phyloP scores from a whole-genome alignment of 2,113 vertebrate species.

The Pterocles gutturalis region DNA sequence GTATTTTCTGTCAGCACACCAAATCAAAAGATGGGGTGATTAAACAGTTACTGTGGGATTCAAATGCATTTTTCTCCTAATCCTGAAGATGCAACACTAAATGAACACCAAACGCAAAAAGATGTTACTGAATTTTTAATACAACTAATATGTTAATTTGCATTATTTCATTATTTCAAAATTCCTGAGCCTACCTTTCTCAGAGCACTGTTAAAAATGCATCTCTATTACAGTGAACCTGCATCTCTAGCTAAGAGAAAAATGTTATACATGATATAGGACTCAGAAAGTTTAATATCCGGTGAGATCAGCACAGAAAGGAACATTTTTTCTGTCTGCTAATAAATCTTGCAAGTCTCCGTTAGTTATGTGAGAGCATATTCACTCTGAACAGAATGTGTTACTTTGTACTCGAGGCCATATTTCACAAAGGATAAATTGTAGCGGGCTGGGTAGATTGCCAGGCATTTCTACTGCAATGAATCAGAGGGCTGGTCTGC shows the following conservation, averaged over 20 bases:
- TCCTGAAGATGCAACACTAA: neutral
- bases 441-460: neutral
- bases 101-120: neutral
- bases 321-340: neutral
- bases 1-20: neutral
- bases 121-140: neutral
- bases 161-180: neutral
- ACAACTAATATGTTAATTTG: neutral
- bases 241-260: neutral
- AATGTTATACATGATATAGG: neutral
- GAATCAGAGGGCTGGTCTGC: neutral
- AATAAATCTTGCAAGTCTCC: conserved; percentile 19
- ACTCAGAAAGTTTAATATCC: conserved; percentile 5
- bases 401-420: neutral
- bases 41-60: neutral
- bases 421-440: neutral
- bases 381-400: neutral
- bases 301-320: conserved; percentile 28
- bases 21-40: neutral
- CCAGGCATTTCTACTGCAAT: neutral
- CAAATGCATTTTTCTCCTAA: neutral
- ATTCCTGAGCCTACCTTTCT: neutral
- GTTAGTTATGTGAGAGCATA: conserved; percentile 11
- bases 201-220: neutral
- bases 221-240: neutral